phyloP scores from a whole-genome alignment of 2,797 vertebrate species.

The Hephaestus fuliginosus region DNA sequence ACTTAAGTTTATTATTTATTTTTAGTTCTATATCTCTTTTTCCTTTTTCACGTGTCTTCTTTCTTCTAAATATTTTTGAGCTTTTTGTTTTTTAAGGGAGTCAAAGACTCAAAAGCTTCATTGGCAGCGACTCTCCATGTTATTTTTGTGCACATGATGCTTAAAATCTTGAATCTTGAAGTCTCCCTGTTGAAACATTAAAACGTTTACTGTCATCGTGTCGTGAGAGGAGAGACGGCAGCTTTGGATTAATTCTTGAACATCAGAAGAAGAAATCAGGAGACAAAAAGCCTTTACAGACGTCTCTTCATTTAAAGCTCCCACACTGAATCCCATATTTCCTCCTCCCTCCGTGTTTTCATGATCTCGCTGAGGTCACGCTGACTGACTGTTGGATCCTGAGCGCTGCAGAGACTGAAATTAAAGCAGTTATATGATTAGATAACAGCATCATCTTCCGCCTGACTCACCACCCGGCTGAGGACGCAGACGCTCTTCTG shows the following conservation, averaged over 20 bases:
- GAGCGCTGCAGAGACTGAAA: neutral
- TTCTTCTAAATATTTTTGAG: no score
- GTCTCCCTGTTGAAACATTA: no score
- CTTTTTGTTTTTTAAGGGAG: no score
- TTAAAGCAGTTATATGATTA: neutral
- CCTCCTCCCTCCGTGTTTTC: neutral
- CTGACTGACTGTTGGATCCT: neutral
- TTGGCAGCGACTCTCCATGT: no score
- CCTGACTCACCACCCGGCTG: conserved; percentile 93
- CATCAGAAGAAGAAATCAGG: neutral
- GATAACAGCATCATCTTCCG: neutral
- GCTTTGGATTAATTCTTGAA: neutral
- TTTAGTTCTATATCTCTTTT: no score
- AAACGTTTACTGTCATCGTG: no score
- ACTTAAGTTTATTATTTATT: no score
- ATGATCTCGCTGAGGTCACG: neutral
- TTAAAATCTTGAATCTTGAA: no score
- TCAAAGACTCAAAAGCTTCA: no score
- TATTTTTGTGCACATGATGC: no score
- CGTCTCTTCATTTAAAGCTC: neutral
- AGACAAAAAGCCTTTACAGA: neutral
- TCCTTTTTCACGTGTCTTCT: no score
- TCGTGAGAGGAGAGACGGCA: neutral
- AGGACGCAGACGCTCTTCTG: conserved; percentile 99
- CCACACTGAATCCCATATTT: neutral